These are phyloP conservation scores for Cyanoramphus novaezelandiae DNA, from an alignment of 2,113 vertebrate species.

Conservation along the genomic window DNA sequence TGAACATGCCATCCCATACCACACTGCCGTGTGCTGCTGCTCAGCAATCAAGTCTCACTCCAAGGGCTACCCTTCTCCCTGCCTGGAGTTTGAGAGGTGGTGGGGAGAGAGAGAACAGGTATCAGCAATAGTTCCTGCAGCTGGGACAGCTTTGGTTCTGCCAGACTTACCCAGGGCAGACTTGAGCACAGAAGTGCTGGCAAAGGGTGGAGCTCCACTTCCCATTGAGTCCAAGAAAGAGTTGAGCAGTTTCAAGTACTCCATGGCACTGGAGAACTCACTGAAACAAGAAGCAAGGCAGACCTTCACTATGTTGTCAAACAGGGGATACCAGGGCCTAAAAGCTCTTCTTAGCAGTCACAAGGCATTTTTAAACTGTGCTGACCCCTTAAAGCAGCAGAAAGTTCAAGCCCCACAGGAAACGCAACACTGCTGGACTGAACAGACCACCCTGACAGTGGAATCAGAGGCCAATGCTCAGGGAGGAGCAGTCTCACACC, in stretches of 20 bases:
- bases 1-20: neutral
- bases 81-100: neutral
- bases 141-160: neutral
- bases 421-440: neutral
- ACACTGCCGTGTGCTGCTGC: neutral
- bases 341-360: neutral
- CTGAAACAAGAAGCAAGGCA: slow-evolving; percentile 70
- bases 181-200: slow-evolving; percentile 71
- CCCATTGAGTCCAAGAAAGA: slow-evolving; percentile 87
- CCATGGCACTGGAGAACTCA: slow-evolving; percentile 87
- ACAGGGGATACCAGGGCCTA: neutral
- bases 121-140: neutral
- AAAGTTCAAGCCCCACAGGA: neutral
- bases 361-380: neutral
- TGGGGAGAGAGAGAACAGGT: neutral
- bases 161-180: slow-evolving; percentile 73
- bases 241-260: slow-evolving; percentile 91
- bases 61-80: neutral
- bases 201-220: slow-evolving; percentile 68
- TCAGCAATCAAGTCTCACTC: neutral
- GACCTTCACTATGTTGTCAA: neutral
- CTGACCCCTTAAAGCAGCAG: neutral
- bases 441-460: neutral
- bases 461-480: rapidly evolving
- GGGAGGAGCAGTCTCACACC: neutral